A percentile compares a stretch with the other conserved stretches of the same genome.
These are phyloP conservation scores for Catamblyrhynchus diadema DNA, from an alignment of 2,797 vertebrate species.

Conservation along the genomic window DNA sequence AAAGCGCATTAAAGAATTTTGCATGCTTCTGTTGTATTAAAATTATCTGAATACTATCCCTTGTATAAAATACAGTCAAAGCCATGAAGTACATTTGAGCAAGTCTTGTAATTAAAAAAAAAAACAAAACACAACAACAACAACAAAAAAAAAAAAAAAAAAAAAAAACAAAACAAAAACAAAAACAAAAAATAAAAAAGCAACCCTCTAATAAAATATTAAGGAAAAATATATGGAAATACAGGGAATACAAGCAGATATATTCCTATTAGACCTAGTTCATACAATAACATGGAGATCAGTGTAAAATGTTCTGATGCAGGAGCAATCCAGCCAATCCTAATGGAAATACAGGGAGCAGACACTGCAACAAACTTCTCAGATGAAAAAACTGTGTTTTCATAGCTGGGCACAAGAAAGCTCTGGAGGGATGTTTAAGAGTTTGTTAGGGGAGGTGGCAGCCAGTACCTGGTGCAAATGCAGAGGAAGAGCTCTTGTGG, in stretches of 20 bases:
- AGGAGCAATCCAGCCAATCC: background rate
- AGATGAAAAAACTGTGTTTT: background rate
- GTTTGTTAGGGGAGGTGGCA: background rate
- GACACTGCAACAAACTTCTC: background rate
- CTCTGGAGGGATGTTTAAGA: background rate
- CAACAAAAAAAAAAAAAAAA: too few species aligned
- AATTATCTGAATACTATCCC: background rate
- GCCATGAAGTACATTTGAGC: background rate
- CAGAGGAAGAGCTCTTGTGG: background rate
- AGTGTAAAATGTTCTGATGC: background rate
- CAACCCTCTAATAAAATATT: background rate
- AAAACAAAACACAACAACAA: background rate
- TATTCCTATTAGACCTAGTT: background rate
- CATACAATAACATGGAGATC: background rate
- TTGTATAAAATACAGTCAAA: background rate
- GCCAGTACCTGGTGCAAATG: rapidly evolving
- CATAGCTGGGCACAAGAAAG: background rate
- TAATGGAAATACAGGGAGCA: background rate
- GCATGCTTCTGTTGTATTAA: background rate
- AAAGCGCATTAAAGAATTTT: background rate
- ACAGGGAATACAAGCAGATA: background rate
- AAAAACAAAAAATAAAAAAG: too few species aligned
- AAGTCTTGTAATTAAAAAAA: background rate
- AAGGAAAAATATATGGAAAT: background rate
- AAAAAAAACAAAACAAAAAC: too few species aligned